A percentile compares a stretch with the other conserved stretches of the same genome.
These are phyloP conservation scores for Ephestia elutella DNA, from an alignment of 1,140 invertebrate genomes.

Conservation along the genomic window DNA sequence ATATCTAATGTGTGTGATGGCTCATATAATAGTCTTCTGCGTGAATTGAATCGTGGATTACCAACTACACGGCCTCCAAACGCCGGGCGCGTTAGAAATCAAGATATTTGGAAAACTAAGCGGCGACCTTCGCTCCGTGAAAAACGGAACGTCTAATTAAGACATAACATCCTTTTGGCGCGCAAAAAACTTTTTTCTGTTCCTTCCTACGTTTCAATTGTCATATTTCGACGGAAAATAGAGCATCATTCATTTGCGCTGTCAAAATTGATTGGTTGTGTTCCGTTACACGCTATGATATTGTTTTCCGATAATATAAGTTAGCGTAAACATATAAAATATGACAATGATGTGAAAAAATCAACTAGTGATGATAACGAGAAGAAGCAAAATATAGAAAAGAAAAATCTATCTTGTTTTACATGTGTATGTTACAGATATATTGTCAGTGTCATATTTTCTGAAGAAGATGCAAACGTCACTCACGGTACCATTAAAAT, in stretches of 20 bases:
- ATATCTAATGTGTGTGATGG: too few species aligned
- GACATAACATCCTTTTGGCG: conserved; percentile 18
- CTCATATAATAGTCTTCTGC: too few species aligned
- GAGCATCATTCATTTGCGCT: background rate
- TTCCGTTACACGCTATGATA: background rate
- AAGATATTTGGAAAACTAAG: conserved; percentile 28
- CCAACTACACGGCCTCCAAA: conserved; percentile 17
- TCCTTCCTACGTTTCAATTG: conserved; percentile 1
- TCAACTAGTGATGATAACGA: too few species aligned
- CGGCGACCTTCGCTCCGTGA: background rate
- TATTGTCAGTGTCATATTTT: too few species aligned
- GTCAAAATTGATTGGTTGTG: background rate
- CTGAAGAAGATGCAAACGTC: too few species aligned
- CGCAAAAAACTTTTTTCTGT: conserved; percentile 16
- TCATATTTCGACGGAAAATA: conserved; percentile 2
- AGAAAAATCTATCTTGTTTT: too few species aligned
- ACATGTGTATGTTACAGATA: too few species aligned
- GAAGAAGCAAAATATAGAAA: too few species aligned
- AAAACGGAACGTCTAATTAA: background rate
- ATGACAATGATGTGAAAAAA: too few species aligned
- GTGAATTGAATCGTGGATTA: background rate
- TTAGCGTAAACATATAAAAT: too few species aligned
- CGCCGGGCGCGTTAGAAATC: conserved; percentile 26
- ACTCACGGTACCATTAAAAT: too few species aligned
- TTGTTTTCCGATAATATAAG: too few species aligned